Base-by-base conservation (phyloP, 2,797 vertebrate genomes). In the Alosa sapidissima region DNA sequence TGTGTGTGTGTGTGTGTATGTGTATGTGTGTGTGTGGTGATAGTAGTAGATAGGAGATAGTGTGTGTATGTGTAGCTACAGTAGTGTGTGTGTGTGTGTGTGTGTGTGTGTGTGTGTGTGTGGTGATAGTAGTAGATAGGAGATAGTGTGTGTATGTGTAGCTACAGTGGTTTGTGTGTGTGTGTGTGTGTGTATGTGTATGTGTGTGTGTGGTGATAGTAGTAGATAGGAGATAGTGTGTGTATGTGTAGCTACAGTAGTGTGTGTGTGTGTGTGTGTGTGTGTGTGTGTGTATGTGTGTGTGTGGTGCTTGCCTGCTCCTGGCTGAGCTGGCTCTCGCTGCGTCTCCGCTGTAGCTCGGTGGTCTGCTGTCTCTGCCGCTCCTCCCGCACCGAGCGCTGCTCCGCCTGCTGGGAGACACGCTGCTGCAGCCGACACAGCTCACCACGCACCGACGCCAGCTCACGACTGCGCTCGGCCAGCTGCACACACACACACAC, bases 321-420 rank as follows among this genome's bases (percentile, higher is more conserved):
- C 51, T 89, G 85, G 58, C 84, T 81, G 65, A 84, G 82, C 28
- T 48, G 82, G 75, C 81, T 88, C 62, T 88, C 81, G 48, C 36
- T 87, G 78, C 91, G 91, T 24, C 93, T 89, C 83, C 92, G 91
- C 83, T 90, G 92, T 84, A 95, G 91, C 85, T 95, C 90, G 82
- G 14, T 24, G 5, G 84, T 92, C 84, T 95, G 90, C 83, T 90
- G 91, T 68, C 88, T 84, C 88, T 86, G 87, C 47, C 89, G 87
- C 13, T 91, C 92, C 85, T 94, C 88, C 0, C 88, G 91, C 60
- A 83, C 86, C 0, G 83, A 36, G 41, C 84, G 87, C 81, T 93
- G 92, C 7, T 92, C 89, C 6, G 90, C 88, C 88, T 94, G 91
- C 83, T 91, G 91, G 65, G 24, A 75, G 81, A 89, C 92, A 51